These are phyloP conservation scores for Parauchenoglanis ngamensis DNA, from an alignment of 2,797 vertebrate genomes.

Conservation along the genomic window DNA sequence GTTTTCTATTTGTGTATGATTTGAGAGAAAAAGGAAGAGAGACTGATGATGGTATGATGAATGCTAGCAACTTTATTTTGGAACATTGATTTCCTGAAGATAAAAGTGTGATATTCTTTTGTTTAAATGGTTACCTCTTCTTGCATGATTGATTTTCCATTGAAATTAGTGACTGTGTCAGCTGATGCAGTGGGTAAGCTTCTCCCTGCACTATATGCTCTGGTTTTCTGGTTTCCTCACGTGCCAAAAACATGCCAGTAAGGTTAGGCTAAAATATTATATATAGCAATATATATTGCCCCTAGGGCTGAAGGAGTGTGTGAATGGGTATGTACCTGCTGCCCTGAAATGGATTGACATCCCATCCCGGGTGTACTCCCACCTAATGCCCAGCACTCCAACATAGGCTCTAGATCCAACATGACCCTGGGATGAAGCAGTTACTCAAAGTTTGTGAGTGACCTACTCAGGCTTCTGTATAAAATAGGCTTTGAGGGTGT, in stretches of 20 bases:
- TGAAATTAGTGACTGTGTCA: neutral
- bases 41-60: slow-evolving; percentile 10
- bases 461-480: neutral
- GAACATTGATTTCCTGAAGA: neutral
- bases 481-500: neutral
- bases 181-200: neutral
- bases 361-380: neutral
- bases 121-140: neutral
- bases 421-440: neutral
- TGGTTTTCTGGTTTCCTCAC: neutral
- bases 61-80: slow-evolving; percentile 10
- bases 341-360: neutral
- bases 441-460: neutral
- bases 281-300: neutral
- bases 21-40: neutral
- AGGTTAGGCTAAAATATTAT: neutral
- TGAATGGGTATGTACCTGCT: neutral
- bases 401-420: neutral
- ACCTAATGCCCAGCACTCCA: neutral
- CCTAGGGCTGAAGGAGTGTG: too few relatives aligned
- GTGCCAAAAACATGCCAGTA: neutral
- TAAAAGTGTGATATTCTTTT: neutral
- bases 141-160: neutral
- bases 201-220: neutral
- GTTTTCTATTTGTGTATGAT: slow-evolving; percentile 1